Evolutionary conservation across 2,888 invertebrate genomes (phyloP).

Genomic region (Caenorhabditis sp.): DNA sequence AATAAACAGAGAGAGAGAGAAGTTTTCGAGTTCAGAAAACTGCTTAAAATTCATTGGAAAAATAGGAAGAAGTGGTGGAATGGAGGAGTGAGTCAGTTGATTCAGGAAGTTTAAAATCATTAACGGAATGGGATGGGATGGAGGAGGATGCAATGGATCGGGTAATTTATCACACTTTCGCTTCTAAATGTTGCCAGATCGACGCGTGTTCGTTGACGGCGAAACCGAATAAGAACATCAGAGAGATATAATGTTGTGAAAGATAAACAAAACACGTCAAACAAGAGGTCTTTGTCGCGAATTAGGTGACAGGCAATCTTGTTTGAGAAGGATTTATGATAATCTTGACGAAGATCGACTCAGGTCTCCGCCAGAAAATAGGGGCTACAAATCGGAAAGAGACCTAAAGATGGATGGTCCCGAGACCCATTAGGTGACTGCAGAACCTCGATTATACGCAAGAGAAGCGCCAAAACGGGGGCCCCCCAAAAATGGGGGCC

Average conservation of each 20-base stretch:
- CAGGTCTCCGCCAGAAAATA: background rate
- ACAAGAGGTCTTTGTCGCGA: constrained; percentile 36
- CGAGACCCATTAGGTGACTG: background rate
- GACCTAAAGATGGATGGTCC: background rate
- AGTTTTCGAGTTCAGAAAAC: background rate
- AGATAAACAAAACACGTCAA: constrained; percentile 44
- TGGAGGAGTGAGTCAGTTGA: constrained; percentile 27
- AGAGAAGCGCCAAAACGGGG: constrained; percentile 32
- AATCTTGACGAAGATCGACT: constrained; percentile 18
- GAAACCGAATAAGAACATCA: constrained; percentile 45
- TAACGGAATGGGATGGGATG: constrained; percentile 33
- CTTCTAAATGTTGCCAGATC: constrained; percentile 56
- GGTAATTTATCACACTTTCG: constrained; percentile 61
- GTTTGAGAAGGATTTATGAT: constrained; percentile 53
- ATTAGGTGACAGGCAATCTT: constrained; percentile 45
- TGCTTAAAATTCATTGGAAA: background rate
- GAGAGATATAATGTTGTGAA: constrained; percentile 43
- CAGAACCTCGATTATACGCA: constrained; percentile 43
- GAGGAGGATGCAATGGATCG: constrained; percentile 38
- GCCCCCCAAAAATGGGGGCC: constrained; percentile 9
- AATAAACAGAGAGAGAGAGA: background rate
- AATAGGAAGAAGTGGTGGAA: background rate
- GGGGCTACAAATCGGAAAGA: background rate
- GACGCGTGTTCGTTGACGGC: constrained; percentile 46
- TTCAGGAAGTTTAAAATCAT: constrained; percentile 59